These are phyloP conservation scores for Margarornis squamiger DNA, from an alignment of 2,797 vertebrate species.

Conservation along the genomic window DNA sequence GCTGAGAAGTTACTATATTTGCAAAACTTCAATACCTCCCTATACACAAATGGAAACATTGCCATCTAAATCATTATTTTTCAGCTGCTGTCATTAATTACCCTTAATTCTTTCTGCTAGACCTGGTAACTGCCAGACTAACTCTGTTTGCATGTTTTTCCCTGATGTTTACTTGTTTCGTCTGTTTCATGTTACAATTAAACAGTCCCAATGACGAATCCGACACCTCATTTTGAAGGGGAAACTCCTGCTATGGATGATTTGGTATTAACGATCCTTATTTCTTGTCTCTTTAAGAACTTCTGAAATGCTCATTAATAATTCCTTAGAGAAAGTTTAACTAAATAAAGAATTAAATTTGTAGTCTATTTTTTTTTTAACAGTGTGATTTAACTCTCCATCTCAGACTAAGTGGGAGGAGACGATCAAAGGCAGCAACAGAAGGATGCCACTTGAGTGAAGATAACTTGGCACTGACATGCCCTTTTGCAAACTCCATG, in stretches of 20 bases:
- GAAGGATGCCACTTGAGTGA: constrained; percentile 27
- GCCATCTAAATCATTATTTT: background rate
- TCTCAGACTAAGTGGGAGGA: background rate
- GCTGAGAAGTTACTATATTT: background rate
- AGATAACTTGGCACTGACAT: background rate
- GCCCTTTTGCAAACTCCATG: background rate
- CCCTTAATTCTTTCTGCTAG: background rate
- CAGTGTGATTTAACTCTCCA: background rate
- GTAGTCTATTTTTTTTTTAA: background rate
- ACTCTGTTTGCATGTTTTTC: constrained; percentile 16
- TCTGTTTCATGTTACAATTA: constrained; percentile 37
- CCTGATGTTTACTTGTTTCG: background rate
- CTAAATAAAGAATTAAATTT: background rate
- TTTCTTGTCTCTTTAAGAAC: background rate
- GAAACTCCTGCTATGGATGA: background rate
- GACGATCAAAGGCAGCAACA: background rate
- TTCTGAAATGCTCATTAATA: background rate
- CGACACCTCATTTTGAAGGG: background rate
- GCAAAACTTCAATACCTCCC: background rate
- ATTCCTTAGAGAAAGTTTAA: background rate
- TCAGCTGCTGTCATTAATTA: constrained; percentile 16
- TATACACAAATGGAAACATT: background rate
- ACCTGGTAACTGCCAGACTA: background rate
- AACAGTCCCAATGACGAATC: background rate
- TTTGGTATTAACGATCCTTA: background rate